Evolutionary conservation across 1,140 invertebrate genomes (phyloP).

Genomic region (Ganaspis sp.): DNA sequence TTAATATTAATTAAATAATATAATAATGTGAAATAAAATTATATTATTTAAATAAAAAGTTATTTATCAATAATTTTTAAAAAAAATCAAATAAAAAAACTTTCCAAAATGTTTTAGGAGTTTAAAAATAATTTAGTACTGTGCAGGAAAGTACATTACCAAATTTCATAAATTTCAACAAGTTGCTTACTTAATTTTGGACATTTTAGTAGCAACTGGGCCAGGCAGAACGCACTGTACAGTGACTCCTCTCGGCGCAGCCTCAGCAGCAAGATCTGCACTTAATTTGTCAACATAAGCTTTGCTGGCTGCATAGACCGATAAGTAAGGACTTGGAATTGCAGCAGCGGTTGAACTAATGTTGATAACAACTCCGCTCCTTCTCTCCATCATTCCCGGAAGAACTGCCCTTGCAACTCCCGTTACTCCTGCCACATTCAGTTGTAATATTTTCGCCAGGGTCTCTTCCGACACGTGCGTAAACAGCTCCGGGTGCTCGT

Average conservation of each 20-base stretch:
- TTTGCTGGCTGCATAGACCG: constrained; percentile 94
- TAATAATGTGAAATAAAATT: too few relatives aligned
- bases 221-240: constrained; percentile 92
- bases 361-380: constrained; percentile 93
- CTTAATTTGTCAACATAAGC: constrained; percentile 92
- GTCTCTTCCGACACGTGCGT: constrained; percentile 80
- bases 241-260: constrained; percentile 85
- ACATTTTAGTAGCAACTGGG: constrained; percentile 96
- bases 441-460: constrained; percentile 70
- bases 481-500: constrained; percentile 91
- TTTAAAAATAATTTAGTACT: too few relatives aligned
- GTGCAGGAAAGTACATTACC: too few relatives aligned
- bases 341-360: constrained; percentile 90
- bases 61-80: too few relatives aligned
- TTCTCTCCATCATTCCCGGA: constrained; percentile 91
- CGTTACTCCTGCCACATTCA: constrained; percentile 80
- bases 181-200: constrained; percentile 81
- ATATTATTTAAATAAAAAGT: too few relatives aligned
- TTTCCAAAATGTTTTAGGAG: too few relatives aligned
- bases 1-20: too few relatives aligned
- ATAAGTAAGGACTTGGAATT: constrained; percentile 88
- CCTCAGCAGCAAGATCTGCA: constrained; percentile 87
- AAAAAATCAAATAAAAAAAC: too few relatives aligned
- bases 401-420: constrained; percentile 85
- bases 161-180: too few relatives aligned